Evolutionary conservation across 2,797 vertebrate species (phyloP).

Genomic region (Halcyon badia): DNA sequence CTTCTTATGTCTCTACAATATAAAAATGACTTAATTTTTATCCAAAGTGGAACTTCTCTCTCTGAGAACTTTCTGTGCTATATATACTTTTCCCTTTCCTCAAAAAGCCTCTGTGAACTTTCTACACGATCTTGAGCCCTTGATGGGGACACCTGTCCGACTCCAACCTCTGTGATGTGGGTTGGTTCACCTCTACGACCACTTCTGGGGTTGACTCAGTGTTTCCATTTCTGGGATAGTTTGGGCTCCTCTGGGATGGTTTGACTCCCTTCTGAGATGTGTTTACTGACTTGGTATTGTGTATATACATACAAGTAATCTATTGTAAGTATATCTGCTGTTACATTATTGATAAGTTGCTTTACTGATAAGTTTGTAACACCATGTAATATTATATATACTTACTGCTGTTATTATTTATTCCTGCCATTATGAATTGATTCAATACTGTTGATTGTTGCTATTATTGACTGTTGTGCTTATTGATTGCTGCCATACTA

Average conservation of each 20-base stretch:
- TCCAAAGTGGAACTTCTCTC: not conserved
- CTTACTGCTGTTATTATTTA: not conserved
- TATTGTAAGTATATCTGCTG: not conserved
- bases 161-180: not conserved
- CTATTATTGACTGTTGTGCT: not conserved
- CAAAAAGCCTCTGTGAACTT: not conserved
- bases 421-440: not conserved
- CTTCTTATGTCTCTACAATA: not conserved
- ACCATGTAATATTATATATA: not conserved
- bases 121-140: not conserved
- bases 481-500: not conserved
- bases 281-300: not conserved
- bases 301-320: not conserved
- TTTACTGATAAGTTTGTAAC: not conserved
- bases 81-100: not conserved
- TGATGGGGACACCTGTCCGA: rapidly evolving
- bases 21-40: not conserved
- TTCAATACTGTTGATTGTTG: not conserved
- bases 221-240: not conserved
- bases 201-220: not conserved
- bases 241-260: not conserved
- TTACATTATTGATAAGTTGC: not conserved
- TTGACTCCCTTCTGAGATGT: not conserved
- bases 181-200: not conserved
- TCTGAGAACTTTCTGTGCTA: not conserved